Evolutionary conservation across 2,888 invertebrate genomes (phyloP), one percentile per base, ranked within the genome.

Genomic region (Pseudococcus jackbeardsleyi): DNA sequence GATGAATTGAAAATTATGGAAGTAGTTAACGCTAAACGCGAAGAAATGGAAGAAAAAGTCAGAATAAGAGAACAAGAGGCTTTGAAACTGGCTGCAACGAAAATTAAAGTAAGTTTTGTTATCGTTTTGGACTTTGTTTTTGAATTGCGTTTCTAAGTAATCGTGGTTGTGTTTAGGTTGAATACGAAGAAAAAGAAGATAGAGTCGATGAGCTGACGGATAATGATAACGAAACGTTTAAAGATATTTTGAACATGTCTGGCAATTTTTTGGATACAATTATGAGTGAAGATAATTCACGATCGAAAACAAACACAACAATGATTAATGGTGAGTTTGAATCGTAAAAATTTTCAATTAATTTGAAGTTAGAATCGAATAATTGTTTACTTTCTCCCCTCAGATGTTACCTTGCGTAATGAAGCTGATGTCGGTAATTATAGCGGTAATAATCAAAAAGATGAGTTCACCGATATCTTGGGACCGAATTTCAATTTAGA

Each of bases 401-500:
- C 26, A 82, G 88, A 88, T 59, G 26, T 54, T 9, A 82, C 33
- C n/a, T 12, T 88, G 50, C 88, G 19, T 39, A 33, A 11, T 42
- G 88, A 89, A 86, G 72, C 89, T 9, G 84, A 86, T n/a, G 46
- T 86, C 7, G 85, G 26, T 22, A 85, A 85, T 88, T 82, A 50
- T 8, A 39, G 9, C 5, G 48, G 79, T 79, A 59, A 33, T 89
- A 39, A 82, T 39, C 59, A 86, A 85, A 86, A 96, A 96, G 96
- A 96, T 91, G 94, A 94, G 91, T 91, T 95, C 46, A 93, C 93
- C 87, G 95, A 95, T 91, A 94, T 95, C 90, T 92, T 95, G 82
- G 93, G 94, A 90, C 93, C 94, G n/a, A 93, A 94, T 91, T 95
- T 96, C 90, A 96, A 94, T 91, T 91, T 96, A 89, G 96, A 96